phyloP scores from a whole-genome alignment of 2,888 invertebrate genomes.

The Drosophila kokeensis region DNA sequence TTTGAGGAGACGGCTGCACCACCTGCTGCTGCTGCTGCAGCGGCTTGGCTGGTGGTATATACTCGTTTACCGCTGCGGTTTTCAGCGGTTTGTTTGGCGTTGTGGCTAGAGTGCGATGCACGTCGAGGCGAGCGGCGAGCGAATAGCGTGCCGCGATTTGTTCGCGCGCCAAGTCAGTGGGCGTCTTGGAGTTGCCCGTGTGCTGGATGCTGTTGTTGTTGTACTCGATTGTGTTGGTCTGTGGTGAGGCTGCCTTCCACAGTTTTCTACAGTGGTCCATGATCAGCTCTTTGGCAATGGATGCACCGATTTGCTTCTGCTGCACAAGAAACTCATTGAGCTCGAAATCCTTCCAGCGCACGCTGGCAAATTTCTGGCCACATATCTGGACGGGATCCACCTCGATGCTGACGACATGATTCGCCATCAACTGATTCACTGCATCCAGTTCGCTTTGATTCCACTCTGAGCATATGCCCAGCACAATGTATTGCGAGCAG shows the following conservation, averaged over 20 bases:
- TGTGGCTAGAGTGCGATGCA: conserved; percentile 60
- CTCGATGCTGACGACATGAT: conserved; percentile 75
- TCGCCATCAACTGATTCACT: conserved; percentile 73
- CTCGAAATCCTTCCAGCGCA: conserved; percentile 83
- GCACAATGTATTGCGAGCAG: conserved; percentile 81
- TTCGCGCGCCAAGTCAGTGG: conserved; percentile 71
- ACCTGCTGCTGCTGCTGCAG: conserved; percentile 17
- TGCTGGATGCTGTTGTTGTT: conserved; percentile 65
- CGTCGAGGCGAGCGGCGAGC: conserved; percentile 73
- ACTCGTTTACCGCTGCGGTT: conserved; percentile 42
- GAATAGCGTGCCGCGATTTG: conserved; percentile 73
- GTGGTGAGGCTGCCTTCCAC: conserved; percentile 65
- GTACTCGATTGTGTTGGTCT: conserved; percentile 44
- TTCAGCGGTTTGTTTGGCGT: conserved; percentile 42
- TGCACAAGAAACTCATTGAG: conserved; percentile 82
- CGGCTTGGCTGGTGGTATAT: conserved; percentile 36
- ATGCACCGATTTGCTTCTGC: conserved; percentile 82
- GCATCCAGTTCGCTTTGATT: conserved; percentile 73
- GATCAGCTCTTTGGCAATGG: conserved; percentile 78
- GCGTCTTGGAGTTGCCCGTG: conserved; percentile 41
- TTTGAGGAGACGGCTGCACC: conserved; percentile 24
- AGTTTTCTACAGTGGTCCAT: conserved; percentile 82
- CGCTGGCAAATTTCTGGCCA: conserved; percentile 81
- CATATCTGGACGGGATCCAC: conserved; percentile 71
- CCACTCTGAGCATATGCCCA: conserved; percentile 83